A percentile compares a stretch with the other conserved stretches of the same genome.
phyloP scores from a whole-genome alignment of 2,888 invertebrate species.

The Linnaemya vulpina region DNA sequence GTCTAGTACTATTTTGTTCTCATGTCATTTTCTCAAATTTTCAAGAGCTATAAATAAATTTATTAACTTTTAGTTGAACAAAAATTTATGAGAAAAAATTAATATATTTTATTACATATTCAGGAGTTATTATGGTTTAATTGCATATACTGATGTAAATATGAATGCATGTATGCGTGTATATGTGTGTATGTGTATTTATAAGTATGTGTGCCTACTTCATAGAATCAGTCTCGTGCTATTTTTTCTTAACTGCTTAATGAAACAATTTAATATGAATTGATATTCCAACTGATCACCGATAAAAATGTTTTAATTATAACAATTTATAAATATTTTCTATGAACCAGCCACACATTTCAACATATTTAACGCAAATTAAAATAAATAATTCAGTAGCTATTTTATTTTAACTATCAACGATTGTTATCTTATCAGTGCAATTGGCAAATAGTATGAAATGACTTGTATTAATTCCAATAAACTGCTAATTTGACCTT shows the following conservation, averaged over 20 bases:
- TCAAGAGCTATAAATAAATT: neutral
- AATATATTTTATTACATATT: too few species aligned
- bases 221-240: conserved; percentile 11
- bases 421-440: conserved; percentile 27
- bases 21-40: neutral
- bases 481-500: conserved; percentile 42
- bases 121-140: neutral
- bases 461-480: neutral
- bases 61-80: neutral
- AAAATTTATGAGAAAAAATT: neutral
- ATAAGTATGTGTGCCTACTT: too few species aligned
- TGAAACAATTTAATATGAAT: neutral
- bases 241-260: neutral
- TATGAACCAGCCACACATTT: too few species aligned
- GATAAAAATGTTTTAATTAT: neutral
- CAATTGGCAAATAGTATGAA: neutral
- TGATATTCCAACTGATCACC: neutral
- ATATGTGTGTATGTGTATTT: neutral
- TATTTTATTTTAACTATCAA: neutral
- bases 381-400: neutral
- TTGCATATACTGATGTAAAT: neutral
- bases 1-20: neutral
- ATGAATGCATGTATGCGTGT: neutral
- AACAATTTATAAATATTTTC: neutral
- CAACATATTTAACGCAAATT: neutral